These are phyloP conservation scores for Zeugodacus cucurbitae DNA, from an alignment of 1,140 invertebrate species.

Conservation along the genomic window DNA sequence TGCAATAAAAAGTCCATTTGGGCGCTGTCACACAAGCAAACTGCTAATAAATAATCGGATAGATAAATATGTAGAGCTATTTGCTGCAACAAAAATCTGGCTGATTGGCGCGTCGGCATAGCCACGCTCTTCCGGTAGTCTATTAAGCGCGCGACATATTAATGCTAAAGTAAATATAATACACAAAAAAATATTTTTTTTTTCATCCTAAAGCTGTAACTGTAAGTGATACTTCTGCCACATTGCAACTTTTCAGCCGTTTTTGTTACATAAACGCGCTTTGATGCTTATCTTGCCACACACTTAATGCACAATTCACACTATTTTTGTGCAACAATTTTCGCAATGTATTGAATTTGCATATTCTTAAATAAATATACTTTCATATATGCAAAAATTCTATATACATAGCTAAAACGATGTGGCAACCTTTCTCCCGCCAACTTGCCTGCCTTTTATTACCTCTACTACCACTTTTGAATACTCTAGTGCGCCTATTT, in stretches of 20 bases:
- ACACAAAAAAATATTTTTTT: too few species aligned
- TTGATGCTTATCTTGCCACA: background rate
- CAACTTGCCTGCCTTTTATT: background rate
- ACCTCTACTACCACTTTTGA: background rate
- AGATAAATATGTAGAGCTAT: background rate
- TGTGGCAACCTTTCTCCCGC: background rate
- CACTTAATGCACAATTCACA: constrained; percentile 59
- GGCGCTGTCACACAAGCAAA: background rate
- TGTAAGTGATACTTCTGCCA: too few species aligned
- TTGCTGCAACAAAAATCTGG: constrained; percentile 45
- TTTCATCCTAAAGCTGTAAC: background rate
- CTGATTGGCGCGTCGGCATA: constrained; percentile 50
- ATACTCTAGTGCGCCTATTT: background rate
- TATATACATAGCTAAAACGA: background rate
- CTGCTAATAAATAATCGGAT: background rate
- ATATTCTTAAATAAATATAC: background rate
- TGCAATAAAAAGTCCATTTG: constrained; percentile 52
- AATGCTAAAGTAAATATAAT: too few species aligned
- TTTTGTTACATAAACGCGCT: background rate
- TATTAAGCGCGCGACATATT: constrained; percentile 1
- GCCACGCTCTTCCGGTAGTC: constrained; percentile 47
- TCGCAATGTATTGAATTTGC: background rate
- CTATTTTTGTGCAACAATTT: background rate
- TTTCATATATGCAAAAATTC: background rate
- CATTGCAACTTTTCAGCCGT: too few species aligned